These are phyloP conservation scores for Etheostoma spectabile DNA, from an alignment of 2,113 vertebrate genomes.

Conservation along the genomic window DNA sequence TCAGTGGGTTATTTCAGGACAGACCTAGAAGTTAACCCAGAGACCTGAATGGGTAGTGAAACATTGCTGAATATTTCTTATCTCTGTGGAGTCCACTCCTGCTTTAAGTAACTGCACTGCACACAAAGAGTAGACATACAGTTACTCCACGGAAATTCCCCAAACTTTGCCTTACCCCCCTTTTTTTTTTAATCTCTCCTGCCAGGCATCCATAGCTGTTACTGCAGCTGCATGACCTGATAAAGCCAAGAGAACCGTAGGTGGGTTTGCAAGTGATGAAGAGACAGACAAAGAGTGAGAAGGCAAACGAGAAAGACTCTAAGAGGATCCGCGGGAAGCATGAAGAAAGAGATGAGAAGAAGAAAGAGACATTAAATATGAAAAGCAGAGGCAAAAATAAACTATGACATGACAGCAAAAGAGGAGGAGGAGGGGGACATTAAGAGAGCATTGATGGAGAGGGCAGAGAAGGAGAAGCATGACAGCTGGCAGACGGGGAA, in stretches of 20 bases:
- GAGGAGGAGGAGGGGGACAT: slow-evolving; percentile 7
- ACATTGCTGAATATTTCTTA: slow-evolving; percentile 34
- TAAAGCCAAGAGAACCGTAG: slow-evolving; percentile 58
- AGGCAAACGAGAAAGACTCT: not conserved
- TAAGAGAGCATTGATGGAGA: slow-evolving; percentile 37
- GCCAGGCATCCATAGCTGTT: slow-evolving; percentile 34
- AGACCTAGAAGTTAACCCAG: slow-evolving; percentile 22
- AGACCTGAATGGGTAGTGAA: slow-evolving; percentile 25
- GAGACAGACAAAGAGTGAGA: slow-evolving; percentile 30
- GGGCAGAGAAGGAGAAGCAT: slow-evolving; percentile 39
- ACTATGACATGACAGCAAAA: slow-evolving; percentile 18
- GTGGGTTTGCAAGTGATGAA: slow-evolving; percentile 44
- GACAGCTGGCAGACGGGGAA: slow-evolving; percentile 68
- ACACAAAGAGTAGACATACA: slow-evolving; percentile 24
- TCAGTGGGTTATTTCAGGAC: slow-evolving; percentile 55
- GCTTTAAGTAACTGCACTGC: slow-evolving; percentile 7
- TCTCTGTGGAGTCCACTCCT: slow-evolving; percentile 14
- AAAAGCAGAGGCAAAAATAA: slow-evolving; percentile 42
- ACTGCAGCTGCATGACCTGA: slow-evolving; percentile 62
- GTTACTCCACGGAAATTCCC: slow-evolving; percentile 21
- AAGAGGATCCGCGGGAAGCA: slow-evolving; percentile 4
- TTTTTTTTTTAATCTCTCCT: slow-evolving; percentile 70
- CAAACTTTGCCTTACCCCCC: slow-evolving; percentile 50
- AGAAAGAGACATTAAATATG: slow-evolving; percentile 52
- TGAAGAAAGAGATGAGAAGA: slow-evolving; percentile 8